Conservation (phyloP, 2,888 invertebrate genomes). For the Mayetiola destructor region DNA sequence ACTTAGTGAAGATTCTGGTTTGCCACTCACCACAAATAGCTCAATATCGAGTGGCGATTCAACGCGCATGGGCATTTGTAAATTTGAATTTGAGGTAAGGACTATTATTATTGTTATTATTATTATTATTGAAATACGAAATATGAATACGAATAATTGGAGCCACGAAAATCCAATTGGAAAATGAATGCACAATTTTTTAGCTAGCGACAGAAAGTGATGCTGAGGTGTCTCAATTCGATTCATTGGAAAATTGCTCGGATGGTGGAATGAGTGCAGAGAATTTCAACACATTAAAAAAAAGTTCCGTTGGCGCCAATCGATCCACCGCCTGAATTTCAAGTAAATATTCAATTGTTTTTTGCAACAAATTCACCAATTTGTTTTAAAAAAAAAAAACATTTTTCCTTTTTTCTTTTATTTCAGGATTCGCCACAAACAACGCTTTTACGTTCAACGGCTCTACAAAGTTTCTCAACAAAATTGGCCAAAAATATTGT, state of each 20-base stretch:
- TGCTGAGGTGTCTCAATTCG: conserved; percentile 65
- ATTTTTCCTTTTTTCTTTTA: conserved; percentile 11
- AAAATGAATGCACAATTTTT: conserved; percentile 23
- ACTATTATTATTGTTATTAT: neutral
- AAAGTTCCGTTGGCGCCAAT: conserved; percentile 60
- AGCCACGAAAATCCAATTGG: neutral
- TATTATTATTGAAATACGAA: neutral
- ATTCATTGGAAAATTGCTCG: conserved; percentile 57
- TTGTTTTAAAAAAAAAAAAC: too few species aligned
- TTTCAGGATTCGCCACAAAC: conserved; percentile 32
- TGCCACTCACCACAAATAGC: conserved; percentile 34
- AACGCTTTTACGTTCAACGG: conserved; percentile 28
- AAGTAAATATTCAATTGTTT: conserved; percentile 36
- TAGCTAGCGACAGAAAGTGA: conserved; percentile 72
- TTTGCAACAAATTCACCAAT: neutral
- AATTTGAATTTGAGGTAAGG: conserved; percentile 33
- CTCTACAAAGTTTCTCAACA: conserved; percentile 20
- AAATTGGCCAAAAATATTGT: conserved; percentile 20
- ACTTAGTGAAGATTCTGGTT: conserved; percentile 34
- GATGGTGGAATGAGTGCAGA: conserved; percentile 64
- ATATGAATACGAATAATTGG: neutral
- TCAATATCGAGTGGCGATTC: conserved; percentile 35
- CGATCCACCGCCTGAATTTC: conserved; percentile 75
- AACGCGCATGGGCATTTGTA: conserved; percentile 33
- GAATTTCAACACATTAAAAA: conserved; percentile 67